Conservation (phyloP, 2,113 vertebrate species). For the Xiphophorus maculatus region DNA sequence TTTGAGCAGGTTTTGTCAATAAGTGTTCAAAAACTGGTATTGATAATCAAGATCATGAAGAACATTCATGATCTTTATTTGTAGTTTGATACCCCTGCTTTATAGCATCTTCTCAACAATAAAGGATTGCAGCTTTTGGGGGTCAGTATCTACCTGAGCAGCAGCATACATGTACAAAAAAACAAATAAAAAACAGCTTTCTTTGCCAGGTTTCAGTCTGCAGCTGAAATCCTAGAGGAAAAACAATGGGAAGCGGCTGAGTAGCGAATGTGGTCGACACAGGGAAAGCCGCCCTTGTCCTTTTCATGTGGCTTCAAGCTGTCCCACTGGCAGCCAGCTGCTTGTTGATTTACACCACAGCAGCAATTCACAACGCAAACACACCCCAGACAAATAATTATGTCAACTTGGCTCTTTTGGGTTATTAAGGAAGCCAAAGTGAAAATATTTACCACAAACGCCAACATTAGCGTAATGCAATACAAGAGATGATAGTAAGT, state of each 20-base stretch:
- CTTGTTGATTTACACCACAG: constrained; percentile 70
- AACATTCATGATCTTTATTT: no score
- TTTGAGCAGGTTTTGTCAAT: no score
- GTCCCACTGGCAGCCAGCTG: constrained; percentile 59
- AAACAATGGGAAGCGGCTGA: constrained; percentile 63
- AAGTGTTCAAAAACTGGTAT: no score
- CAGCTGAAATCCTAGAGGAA: constrained; percentile 42
- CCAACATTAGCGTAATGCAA: not conserved
- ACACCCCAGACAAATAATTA: constrained; percentile 64
- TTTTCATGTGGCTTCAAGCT: constrained; percentile 70
- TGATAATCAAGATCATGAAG: no score
- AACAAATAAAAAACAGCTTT: not conserved
- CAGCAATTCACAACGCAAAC: constrained; percentile 57
- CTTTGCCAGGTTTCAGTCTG: constrained; percentile 26
- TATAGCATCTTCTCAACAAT: not conserved
- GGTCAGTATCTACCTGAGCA: not conserved
- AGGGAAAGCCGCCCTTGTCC: constrained; percentile 35
- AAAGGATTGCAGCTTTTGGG: constrained; percentile 18
- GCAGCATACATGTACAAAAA: constrained; percentile 37
- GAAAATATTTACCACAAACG: constrained; percentile 47
- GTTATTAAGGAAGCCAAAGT: constrained; percentile 59
- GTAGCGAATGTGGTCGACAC: constrained; percentile 45
- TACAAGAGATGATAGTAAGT: not conserved
- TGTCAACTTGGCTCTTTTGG: constrained; percentile 64
- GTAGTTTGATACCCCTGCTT: no score